phyloP scores from a whole-genome alignment of 2,888 invertebrate genomes.

The Hirtodrosophila confusa region DNA sequence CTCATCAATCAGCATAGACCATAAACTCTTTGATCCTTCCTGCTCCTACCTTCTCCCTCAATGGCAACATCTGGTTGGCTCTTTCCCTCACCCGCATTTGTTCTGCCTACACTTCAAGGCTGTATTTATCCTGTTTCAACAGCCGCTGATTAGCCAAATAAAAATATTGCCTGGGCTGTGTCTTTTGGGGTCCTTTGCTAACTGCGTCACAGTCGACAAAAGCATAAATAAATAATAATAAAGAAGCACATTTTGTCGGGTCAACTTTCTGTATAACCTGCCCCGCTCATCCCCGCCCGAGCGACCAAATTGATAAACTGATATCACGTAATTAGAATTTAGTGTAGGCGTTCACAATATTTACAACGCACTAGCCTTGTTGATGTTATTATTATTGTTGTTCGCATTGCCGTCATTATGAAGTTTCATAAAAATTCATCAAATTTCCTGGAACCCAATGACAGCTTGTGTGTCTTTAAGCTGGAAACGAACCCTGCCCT shows the following conservation, averaged over 20 bases:
- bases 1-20: slow-evolving; percentile 31
- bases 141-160: slow-evolving; percentile 15
- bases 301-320: slow-evolving; percentile 29
- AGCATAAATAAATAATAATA: slow-evolving; percentile 4
- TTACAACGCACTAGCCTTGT: slow-evolving; percentile 37
- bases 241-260: slow-evolving; percentile 11
- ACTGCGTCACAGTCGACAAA: slow-evolving; percentile 53
- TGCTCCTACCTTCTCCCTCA: not conserved
- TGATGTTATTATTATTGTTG: slow-evolving; percentile 20
- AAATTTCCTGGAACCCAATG: slow-evolving; percentile 22
- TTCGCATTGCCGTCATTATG: slow-evolving; percentile 3
- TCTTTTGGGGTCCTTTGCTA: slow-evolving; percentile 19
- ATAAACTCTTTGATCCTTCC: slow-evolving; percentile 35
- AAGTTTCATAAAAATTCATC: slow-evolving; percentile 13
- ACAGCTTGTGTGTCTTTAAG: slow-evolving; percentile 26
- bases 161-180: slow-evolving; percentile 13
- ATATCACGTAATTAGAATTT: slow-evolving; percentile 64
- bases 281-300: not conserved
- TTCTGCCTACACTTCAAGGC: too few relatives aligned
- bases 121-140: slow-evolving; percentile 36
- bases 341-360: slow-evolving; percentile 53
- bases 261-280: slow-evolving; percentile 2
- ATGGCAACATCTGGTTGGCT: not conserved
- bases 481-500: slow-evolving; percentile 7
- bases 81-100: not conserved